Percentiles rank a stretch among this genome's conserved stretches.
phyloP scores from a whole-genome alignment of 2,888 invertebrate species.

The Callyntrura sp. region DNA sequence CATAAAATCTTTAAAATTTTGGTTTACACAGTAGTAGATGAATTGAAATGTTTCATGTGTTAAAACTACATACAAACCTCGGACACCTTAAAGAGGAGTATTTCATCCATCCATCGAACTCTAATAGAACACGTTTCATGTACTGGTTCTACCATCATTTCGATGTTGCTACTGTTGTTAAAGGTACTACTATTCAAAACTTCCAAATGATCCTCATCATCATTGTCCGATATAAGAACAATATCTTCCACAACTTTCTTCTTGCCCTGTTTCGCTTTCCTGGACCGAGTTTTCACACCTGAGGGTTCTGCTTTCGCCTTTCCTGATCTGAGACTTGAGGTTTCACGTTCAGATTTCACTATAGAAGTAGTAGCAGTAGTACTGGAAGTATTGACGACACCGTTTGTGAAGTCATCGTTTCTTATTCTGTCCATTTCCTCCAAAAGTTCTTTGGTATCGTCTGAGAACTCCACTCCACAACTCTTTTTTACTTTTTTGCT shows the following conservation, averaged over 20 bases:
- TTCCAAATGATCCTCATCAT: neutral
- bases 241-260: neutral
- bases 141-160: neutral
- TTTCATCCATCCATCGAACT: conserved; percentile 46
- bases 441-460: conserved; percentile 1
- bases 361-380: neutral
- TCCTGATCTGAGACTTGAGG: no score
- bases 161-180: neutral
- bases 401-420: neutral
- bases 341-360: neutral
- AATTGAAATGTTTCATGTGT: no score
- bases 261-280: neutral
- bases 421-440: neutral
- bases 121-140: neutral
- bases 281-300: neutral
- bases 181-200: neutral
- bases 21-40: neutral
- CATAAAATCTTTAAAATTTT: neutral
- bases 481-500: neutral
- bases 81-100: neutral
- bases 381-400: neutral
- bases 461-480: neutral
- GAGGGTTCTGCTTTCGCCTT: neutral
- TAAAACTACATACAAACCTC: neutral
- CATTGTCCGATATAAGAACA: neutral